phyloP scores from a whole-genome alignment of 1,140 invertebrate species.

The Trypoxylus dichotomus region DNA sequence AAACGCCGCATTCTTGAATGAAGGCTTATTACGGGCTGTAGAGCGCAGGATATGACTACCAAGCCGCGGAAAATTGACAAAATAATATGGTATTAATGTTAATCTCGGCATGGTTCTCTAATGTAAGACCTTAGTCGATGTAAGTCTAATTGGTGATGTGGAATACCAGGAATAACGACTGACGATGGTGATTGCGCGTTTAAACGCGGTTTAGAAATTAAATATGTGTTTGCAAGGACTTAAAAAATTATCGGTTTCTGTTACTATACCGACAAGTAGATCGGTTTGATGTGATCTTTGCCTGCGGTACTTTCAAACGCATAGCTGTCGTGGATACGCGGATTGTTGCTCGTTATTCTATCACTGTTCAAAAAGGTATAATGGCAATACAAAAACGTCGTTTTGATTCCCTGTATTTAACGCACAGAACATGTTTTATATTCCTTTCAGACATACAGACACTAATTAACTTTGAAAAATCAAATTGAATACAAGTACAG shows the following conservation, averaged over 20 bases:
- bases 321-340: no score
- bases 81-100: slow-evolving; percentile 13
- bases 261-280: not conserved
- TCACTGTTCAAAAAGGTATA: no score
- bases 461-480: no score
- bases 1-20: slow-evolving; percentile 2
- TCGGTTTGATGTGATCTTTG: not conserved
- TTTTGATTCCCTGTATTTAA: no score
- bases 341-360: not conserved
- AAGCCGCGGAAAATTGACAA: not conserved
- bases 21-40: not conserved
- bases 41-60: slow-evolving; percentile 20
- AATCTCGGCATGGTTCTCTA: slow-evolving; percentile 9
- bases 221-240: not conserved
- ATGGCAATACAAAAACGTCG: no score
- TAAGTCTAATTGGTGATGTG: slow-evolving; percentile 4
- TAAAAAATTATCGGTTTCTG: not conserved
- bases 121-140: not conserved
- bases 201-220: slow-evolving; percentile 4
- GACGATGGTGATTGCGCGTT: not conserved
- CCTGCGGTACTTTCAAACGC: not conserved
- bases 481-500: no score
- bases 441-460: no score
- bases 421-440: no score
- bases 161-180: slow-evolving; percentile 13